These are phyloP conservation scores for Sylvilagus floridanus DNA, from an alignment of 2,797 vertebrate species.

Conservation along the genomic window DNA sequence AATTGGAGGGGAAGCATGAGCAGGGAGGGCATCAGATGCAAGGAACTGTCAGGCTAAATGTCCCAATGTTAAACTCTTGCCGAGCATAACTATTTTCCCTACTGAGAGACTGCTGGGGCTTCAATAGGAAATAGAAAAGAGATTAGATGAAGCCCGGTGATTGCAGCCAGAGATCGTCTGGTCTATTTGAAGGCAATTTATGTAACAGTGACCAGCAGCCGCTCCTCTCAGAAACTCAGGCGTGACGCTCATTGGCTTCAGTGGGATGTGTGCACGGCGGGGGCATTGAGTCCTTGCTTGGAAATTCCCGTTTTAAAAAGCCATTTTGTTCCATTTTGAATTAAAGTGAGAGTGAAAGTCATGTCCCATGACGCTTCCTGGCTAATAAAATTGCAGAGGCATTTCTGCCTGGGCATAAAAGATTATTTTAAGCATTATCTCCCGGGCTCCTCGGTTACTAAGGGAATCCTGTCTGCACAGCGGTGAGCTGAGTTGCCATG, in stretches of 20 bases:
- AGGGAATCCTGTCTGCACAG: constrained; percentile 77
- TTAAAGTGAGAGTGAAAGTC: constrained; percentile 71
- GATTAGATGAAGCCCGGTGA: constrained; percentile 29
- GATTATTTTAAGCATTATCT: constrained; percentile 81
- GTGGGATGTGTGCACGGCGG: not conserved
- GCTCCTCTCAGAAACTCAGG: not conserved
- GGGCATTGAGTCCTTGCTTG: not conserved
- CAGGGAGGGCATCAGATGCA: not conserved
- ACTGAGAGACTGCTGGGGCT: constrained; percentile 39
- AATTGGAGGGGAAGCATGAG: not conserved
- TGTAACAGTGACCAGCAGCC: constrained; percentile 1
- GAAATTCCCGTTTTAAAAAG: constrained; percentile 66
- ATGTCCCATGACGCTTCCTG: constrained; percentile 62
- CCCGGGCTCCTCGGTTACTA: constrained; percentile 67
- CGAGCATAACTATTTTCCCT: constrained; percentile 25
- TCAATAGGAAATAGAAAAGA: constrained; percentile 52
- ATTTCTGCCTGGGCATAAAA: constrained; percentile 69
- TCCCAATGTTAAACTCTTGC: constrained; percentile 36
- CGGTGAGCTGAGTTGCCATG: constrained; percentile 74
- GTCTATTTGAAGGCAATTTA: constrained; percentile 64
- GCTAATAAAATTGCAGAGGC: constrained; percentile 76
- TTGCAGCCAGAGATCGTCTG: not conserved
- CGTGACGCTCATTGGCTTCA: not conserved
- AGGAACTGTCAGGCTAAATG: constrained; percentile 27
- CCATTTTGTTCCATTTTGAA: constrained; percentile 74